Evolutionary conservation across 2,888 invertebrate species (phyloP).

Genomic region (Caradrina kadenii): DNA sequence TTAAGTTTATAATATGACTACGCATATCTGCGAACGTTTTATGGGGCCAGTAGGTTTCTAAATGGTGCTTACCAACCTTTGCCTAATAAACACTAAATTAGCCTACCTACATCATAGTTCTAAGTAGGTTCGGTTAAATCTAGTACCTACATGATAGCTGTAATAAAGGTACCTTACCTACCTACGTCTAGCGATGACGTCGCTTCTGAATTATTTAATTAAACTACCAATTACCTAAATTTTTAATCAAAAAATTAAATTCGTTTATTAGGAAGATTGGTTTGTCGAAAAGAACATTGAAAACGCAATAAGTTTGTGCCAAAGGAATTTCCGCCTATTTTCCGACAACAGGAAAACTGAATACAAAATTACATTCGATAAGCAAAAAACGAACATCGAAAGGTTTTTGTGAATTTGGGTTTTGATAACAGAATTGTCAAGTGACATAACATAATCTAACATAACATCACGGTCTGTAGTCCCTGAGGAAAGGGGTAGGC

Average conservation of each 20-base stretch:
- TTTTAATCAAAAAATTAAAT: slow-evolving; percentile 5
- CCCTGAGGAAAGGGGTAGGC: neutral
- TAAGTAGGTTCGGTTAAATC: neutral
- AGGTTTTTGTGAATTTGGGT: slow-evolving; percentile 10
- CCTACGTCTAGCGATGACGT: neutral
- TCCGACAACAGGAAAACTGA: slow-evolving; percentile 13
- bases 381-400: slow-evolving; percentile 14
- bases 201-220: neutral
- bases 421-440: slow-evolving; percentile 8
- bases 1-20: slow-evolving; percentile 19
- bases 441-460: slow-evolving; percentile 26
- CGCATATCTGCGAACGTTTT: slow-evolving; percentile 28
- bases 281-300: neutral
- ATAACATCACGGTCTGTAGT: neutral
- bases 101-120: slow-evolving; percentile 5
- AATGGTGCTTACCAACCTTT: slow-evolving; percentile 17
- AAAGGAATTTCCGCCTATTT: slow-evolving; percentile 9
- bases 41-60: slow-evolving; percentile 27
- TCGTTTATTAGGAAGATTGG: neutral
- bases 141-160: too few species aligned
- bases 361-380: neutral
- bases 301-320: slow-evolving; percentile 13
- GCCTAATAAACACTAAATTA: slow-evolving; percentile 21
- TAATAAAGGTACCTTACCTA: too few species aligned
- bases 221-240: neutral